phyloP scores from a whole-genome alignment of 2,888 invertebrate genomes.

The Autographa pulchrina region DNA sequence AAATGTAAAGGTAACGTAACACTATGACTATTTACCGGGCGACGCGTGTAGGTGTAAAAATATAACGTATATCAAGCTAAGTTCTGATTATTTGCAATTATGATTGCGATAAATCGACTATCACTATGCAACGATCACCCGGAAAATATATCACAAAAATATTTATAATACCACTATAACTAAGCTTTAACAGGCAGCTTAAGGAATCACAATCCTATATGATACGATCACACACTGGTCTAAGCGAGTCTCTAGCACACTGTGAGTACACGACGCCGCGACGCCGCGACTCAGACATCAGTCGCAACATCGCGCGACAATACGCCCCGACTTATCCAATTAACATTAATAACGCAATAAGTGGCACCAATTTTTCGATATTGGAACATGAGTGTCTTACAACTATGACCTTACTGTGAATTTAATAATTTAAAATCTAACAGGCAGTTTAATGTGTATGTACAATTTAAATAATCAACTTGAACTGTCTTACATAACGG shows the following conservation, averaged over 20 bases:
- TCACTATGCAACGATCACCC: slow-evolving; percentile 26
- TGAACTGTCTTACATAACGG: slow-evolving; percentile 16
- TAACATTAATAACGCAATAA: neutral
- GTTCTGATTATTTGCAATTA: slow-evolving; percentile 20
- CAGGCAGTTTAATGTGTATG: slow-evolving; percentile 7
- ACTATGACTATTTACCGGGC: slow-evolving; percentile 34
- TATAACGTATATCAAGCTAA: slow-evolving; percentile 28
- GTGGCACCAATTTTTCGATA: slow-evolving; percentile 19
- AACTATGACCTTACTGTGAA: slow-evolving; percentile 28
- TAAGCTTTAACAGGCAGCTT: slow-evolving; percentile 69
- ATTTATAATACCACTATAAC: slow-evolving; percentile 54
- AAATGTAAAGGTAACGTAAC: slow-evolving; percentile 34
- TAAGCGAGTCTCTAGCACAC: slow-evolving; percentile 57
- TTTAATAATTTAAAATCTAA: slow-evolving; percentile 24
- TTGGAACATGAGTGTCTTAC: slow-evolving; percentile 29
- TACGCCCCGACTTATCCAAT: slow-evolving; percentile 13
- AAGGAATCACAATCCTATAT: slow-evolving; percentile 68
- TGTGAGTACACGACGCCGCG: slow-evolving; percentile 36
- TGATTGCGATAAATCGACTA: slow-evolving; percentile 18
- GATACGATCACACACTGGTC: slow-evolving; percentile 66
- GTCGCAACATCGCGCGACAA: slow-evolving; percentile 14
- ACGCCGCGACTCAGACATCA: slow-evolving; percentile 1
- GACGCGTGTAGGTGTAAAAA: slow-evolving; percentile 23
- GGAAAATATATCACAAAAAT: slow-evolving; percentile 47
- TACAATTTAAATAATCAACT: slow-evolving; percentile 12